Evolutionary conservation across 2,888 invertebrate species (phyloP).

Genomic region (Drosophila nr. perissopoda): DNA sequence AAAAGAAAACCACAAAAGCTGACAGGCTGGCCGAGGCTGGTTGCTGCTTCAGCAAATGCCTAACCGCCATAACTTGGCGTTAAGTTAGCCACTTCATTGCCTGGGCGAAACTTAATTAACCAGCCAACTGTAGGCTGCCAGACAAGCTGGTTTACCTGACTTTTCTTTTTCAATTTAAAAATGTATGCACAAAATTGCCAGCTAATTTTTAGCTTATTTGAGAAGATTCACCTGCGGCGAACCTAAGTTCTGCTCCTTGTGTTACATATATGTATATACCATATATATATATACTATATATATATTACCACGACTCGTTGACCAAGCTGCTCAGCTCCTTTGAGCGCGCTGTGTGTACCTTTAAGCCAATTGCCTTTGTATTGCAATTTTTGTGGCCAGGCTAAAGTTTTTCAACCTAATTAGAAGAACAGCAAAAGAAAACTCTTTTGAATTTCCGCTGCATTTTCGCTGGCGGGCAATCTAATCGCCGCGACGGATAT

Average conservation of each 20-base stretch:
- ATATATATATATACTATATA: constrained; percentile 11
- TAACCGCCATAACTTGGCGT: constrained; percentile 56
- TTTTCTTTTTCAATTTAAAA: constrained; percentile 59
- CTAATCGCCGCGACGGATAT: constrained; percentile 80
- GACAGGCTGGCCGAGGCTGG: too few relatives aligned
- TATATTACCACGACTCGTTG: constrained; percentile 29
- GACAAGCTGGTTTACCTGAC: not conserved
- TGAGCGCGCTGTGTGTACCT: constrained; percentile 4
- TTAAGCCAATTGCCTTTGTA: constrained; percentile 25
- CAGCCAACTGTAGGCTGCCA: constrained; percentile 11
- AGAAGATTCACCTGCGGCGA: constrained; percentile 30
- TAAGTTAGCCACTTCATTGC: constrained; percentile 72
- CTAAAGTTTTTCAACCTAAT: constrained; percentile 67
- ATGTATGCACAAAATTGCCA: constrained; percentile 33
- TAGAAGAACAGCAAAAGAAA: constrained; percentile 48
- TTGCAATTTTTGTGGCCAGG: constrained; percentile 35
- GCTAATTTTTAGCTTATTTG: constrained; percentile 51
- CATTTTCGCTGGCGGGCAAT: constrained; percentile 58
- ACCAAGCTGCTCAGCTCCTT: constrained; percentile 43
- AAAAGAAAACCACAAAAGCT: constrained; percentile 30
- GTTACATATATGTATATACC: not conserved
- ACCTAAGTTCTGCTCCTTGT: not conserved
- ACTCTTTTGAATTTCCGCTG: constrained; percentile 72
- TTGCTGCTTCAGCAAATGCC: constrained; percentile 6
- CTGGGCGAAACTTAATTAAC: constrained; percentile 68